Evolutionary conservation across 2,797 vertebrate species (phyloP).

Genomic region (Tarsius wallacei): DNA sequence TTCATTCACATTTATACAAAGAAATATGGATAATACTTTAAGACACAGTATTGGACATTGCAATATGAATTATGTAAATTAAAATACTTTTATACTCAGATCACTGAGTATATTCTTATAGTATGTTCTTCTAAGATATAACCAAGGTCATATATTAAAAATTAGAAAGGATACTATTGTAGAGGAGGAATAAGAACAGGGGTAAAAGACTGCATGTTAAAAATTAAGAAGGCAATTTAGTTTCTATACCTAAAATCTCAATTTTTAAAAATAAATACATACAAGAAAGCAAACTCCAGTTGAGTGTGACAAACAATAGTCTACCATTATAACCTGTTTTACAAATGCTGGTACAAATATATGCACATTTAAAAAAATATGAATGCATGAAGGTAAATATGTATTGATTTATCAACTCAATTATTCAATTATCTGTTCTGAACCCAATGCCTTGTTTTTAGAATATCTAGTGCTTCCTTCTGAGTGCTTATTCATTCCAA

Average conservation of each 20-base stretch:
- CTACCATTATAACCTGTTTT: neutral
- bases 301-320: neutral
- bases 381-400: neutral
- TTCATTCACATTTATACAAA: neutral
- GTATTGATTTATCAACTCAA: neutral
- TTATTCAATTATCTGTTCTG: neutral
- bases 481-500: neutral
- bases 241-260: neutral
- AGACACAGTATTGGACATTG: neutral
- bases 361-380: neutral
- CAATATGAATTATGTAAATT: neutral
- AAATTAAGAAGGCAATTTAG: neutral
- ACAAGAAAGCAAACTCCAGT: neutral
- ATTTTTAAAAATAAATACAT: neutral
- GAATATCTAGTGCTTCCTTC: neutral
- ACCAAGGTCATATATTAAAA: neutral
- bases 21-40: neutral
- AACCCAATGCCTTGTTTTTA: neutral
- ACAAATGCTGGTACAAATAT: neutral
- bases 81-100: neutral
- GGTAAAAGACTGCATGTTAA: accelerated
- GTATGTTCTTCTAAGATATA: neutral
- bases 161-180: neutral
- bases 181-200: neutral
- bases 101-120: neutral